Evolutionary conservation across 2,888 invertebrate species (phyloP).

Genomic region (Meteorus colon): DNA sequence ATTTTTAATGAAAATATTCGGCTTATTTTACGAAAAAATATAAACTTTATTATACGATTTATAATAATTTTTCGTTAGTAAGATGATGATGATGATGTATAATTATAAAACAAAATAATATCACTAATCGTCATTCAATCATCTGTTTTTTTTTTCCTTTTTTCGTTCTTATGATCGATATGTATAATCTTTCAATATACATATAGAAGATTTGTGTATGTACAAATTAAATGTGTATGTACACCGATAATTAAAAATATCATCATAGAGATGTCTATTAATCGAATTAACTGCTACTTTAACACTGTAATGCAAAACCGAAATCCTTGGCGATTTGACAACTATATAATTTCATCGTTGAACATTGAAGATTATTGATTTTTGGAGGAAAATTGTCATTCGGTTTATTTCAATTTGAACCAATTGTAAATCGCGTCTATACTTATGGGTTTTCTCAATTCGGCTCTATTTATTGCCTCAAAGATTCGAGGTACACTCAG

Average conservation of each 20-base stretch:
- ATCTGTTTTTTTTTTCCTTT: conserved; percentile 50
- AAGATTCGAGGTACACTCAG: conserved; percentile 64
- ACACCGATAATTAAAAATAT: conserved; percentile 26
- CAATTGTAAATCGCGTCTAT: conserved; percentile 27
- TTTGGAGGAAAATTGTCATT: conserved; percentile 22
- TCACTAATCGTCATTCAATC: conserved; percentile 63
- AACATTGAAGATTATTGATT: conserved; percentile 24
- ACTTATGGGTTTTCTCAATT: conserved; percentile 38
- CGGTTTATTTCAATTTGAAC: conserved; percentile 23
- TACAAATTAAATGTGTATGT: conserved; percentile 38
- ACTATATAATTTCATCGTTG: neutral
- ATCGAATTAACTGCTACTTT: conserved; percentile 15
- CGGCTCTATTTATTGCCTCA: conserved; percentile 53
- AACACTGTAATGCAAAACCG: neutral
- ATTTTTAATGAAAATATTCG: conserved; percentile 32
- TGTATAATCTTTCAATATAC: conserved; percentile 58
- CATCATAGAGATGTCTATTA: conserved; percentile 25
- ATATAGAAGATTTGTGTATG: conserved; percentile 18
- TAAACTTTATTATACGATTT: conserved; percentile 67
- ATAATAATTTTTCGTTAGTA: conserved; percentile 39
- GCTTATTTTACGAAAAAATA: conserved; percentile 68
- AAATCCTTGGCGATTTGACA: conserved; percentile 11
- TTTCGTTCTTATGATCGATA: conserved; percentile 54
- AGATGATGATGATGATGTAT: conserved; percentile 54
- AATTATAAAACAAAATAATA: conserved; percentile 67